These are phyloP conservation scores for Anhinga rufa DNA, from an alignment of 2,113 vertebrate species.

Conservation along the genomic window DNA sequence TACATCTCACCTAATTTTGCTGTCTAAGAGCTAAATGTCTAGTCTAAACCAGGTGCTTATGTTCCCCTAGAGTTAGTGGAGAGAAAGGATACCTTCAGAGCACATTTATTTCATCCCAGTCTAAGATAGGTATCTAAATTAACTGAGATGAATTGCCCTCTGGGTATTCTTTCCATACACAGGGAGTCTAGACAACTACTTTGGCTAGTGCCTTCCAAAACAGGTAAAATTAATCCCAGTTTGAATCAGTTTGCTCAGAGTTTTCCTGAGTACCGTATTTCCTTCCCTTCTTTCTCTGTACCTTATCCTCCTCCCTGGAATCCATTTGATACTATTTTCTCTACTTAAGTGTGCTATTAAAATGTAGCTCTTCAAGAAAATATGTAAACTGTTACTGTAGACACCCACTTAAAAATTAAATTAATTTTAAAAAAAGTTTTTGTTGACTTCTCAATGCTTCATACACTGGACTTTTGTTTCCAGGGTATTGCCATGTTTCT, in stretches of 20 bases:
- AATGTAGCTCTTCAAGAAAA: neutral
- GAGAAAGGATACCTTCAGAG: neutral
- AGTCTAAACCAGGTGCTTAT: neutral
- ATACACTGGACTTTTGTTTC: neutral
- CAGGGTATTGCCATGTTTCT: neutral
- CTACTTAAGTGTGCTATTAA: neutral
- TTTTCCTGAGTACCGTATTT: neutral
- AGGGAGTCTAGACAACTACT: neutral
- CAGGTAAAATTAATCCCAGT: neutral
- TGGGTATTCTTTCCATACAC: neutral
- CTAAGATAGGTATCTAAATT: neutral
- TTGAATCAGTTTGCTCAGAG: neutral
- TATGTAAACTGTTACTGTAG: neutral
- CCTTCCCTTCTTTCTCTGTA: neutral
- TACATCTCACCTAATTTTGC: neutral
- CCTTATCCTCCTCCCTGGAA: neutral
- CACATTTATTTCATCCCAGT: neutral
- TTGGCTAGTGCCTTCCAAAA: neutral
- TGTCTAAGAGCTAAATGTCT: neutral
- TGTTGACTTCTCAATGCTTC: neutral
- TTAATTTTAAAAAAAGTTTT: neutral
- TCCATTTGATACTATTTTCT: neutral
- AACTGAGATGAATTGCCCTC: neutral
- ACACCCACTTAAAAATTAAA: neutral
- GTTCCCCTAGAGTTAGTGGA: neutral